Evolutionary conservation across 2,797 vertebrate species (phyloP).

Genomic region (Pantherophis vulpinus): DNA sequence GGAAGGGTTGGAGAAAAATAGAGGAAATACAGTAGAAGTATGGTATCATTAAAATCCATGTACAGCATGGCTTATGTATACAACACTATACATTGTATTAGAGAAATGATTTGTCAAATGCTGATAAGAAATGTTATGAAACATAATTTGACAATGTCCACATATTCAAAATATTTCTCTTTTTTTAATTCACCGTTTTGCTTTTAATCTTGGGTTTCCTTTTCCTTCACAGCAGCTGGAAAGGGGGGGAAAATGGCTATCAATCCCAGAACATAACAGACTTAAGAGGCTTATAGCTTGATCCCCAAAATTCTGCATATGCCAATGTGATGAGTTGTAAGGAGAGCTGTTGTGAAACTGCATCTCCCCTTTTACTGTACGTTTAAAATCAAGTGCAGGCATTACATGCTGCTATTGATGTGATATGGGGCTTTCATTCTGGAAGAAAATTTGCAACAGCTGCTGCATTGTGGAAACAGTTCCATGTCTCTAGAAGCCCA

Average conservation of each 20-base stretch:
- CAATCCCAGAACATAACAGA: not conserved
- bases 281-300: not conserved
- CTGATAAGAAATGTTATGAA: slow-evolving; percentile 45
- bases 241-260: not conserved
- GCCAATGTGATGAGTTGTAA: slow-evolving; percentile 14
- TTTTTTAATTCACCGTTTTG: slow-evolving; percentile 20
- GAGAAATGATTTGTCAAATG: slow-evolving; percentile 14
- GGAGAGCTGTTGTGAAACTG: slow-evolving; percentile 1
- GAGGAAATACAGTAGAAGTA: slow-evolving; percentile 42
- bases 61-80: slow-evolving; percentile 32
- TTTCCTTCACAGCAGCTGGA: slow-evolving; percentile 42
- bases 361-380: not conserved
- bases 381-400: slow-evolving; percentile 8
- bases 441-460: slow-evolving; percentile 18
- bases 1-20: slow-evolving; percentile 58
- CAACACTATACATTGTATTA: slow-evolving; percentile 31
- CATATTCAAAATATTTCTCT: slow-evolving; percentile 3
- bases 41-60: slow-evolving; percentile 41
- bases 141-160: slow-evolving; percentile 21
- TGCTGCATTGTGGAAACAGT: not conserved
- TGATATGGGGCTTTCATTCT: not conserved
- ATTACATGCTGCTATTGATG: not conserved
- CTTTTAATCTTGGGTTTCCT: slow-evolving; percentile 37
- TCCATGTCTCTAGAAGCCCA: not conserved
- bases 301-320: slow-evolving; percentile 1